phyloP scores from a whole-genome alignment of 2,888 invertebrate genomes.

The Hymenopus coronatus region DNA sequence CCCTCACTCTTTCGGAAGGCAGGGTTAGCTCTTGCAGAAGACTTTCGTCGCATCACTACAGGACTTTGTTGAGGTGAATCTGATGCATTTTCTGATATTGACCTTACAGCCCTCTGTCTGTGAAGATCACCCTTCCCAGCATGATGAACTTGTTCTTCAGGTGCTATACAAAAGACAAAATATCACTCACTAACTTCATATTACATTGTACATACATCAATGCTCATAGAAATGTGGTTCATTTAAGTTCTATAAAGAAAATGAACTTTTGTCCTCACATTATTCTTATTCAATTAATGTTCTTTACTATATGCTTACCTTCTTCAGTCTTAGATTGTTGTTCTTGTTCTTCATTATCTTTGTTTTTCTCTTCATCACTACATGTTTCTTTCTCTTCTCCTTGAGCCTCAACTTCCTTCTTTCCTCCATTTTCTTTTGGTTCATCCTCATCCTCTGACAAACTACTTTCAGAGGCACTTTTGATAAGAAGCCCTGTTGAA shows the following conservation, averaged over 20 bases:
- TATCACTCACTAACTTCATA: too few relatives aligned
- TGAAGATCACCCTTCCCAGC: conserved; percentile 17
- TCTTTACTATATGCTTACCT: background rate
- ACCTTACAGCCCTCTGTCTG: conserved; percentile 29
- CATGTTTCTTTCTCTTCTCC: conserved; percentile 39
- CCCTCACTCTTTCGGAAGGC: conserved; percentile 37
- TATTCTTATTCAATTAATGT: background rate
- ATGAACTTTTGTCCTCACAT: background rate
- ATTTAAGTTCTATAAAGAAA: too few relatives aligned
- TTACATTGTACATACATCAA: too few relatives aligned
- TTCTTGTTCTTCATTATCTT: background rate
- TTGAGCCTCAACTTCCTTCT: conserved; percentile 38
- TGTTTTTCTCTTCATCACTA: conserved; percentile 36
- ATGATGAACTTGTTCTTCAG: background rate
- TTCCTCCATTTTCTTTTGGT: conserved; percentile 58
- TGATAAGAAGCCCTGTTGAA: conserved; percentile 55
- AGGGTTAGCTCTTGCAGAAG: conserved; percentile 37
- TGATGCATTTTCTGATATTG: conserved; percentile 9
- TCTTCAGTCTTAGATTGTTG: background rate
- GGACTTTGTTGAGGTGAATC: conserved; percentile 35
- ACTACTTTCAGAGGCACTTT: conserved; percentile 87
- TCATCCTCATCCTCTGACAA: conserved; percentile 70
- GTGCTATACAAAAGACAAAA: background rate
- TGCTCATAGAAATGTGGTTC: too few relatives aligned
- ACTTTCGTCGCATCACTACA: conserved; percentile 38